These are phyloP conservation scores for Balaeniceps rex DNA, from an alignment of 2,113 vertebrate genomes.

Conservation along the genomic window DNA sequence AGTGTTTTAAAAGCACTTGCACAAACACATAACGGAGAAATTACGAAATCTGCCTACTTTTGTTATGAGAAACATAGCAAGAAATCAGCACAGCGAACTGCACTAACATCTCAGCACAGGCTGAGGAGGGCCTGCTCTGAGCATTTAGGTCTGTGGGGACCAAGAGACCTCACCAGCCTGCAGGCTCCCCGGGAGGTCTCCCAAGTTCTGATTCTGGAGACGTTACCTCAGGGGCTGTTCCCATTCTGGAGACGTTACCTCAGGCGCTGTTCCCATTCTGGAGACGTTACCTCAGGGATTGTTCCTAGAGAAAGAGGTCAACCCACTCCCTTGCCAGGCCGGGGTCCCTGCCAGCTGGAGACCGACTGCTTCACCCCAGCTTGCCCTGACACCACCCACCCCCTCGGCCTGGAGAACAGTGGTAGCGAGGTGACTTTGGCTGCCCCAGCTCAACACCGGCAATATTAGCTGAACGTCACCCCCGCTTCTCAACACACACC, in stretches of 20 bases:
- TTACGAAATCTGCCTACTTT: neutral
- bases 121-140: neutral
- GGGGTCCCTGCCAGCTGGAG: neutral
- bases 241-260: no score
- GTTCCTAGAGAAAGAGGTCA: neutral
- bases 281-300: no score
- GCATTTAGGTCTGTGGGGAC: no score
- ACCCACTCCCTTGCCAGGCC: neutral
- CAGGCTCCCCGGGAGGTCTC: neutral
- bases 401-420: rapidly evolving
- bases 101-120: neutral
- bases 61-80: neutral
- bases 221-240: no score
- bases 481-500: no score
- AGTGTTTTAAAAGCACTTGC: neutral
- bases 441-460: neutral
- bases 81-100: neutral
- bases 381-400: neutral
- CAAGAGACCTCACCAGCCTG: neutral
- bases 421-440: neutral
- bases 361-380: neutral
- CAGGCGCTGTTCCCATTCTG: no score
- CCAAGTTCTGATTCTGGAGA: neutral
- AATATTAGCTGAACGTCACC: neutral
- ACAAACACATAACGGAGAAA: neutral